Base-by-base conservation (phyloP, 2,113 vertebrate species). In the Hucho hucho region DNA sequence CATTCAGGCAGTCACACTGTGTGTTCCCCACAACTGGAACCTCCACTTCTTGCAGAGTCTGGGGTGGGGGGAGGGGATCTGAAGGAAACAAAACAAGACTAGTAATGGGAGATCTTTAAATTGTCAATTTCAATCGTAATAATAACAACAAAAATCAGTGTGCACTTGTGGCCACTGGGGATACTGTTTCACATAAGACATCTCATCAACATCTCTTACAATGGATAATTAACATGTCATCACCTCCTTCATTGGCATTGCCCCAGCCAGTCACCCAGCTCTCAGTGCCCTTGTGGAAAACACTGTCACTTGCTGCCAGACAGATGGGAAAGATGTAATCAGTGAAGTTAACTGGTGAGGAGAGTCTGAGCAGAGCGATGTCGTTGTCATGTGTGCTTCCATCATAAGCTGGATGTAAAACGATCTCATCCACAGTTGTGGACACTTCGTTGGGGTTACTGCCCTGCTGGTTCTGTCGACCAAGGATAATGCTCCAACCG, bases 211-310 rank as follows among this genome's bases (percentile, higher is more conserved):
- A 63, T 63, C 59, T 11, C 9, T 6, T 18, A 63, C 22, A n/a
- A 63, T 9, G 59, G 49, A 53, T 53, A 14, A 12, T 47, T 12
- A 24, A 6, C 4, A 3, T 47, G 22, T 18, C 24, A 37, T 74
- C 61, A 74, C 73, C 63, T 22, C 63, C 32, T n/a, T 7, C 7
- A 4, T 65, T 16, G 32, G 29, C 24, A 0, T 89, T 72, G 9
- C 89, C 91, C 93, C 93, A 95, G 56, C 93, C 89, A 1, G 93
- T 92, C 46, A 94, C 90, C 3, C 90, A 92, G 64, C 93, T 94
- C 0, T 37, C 83, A 71, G 86, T 89, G 63, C 92, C 92, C 0
- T 56, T 78, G 4, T 91, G 88, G 70, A 95, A 94, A 58, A 67
- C 69, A 74, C 84, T 88, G 0, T 78, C 70, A 46, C 84, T 82